Evolutionary conservation across 1,140 invertebrate species (phyloP), one percentile per base, ranked within the genome.

Genomic region (Dreissena rostriformis): DNA sequence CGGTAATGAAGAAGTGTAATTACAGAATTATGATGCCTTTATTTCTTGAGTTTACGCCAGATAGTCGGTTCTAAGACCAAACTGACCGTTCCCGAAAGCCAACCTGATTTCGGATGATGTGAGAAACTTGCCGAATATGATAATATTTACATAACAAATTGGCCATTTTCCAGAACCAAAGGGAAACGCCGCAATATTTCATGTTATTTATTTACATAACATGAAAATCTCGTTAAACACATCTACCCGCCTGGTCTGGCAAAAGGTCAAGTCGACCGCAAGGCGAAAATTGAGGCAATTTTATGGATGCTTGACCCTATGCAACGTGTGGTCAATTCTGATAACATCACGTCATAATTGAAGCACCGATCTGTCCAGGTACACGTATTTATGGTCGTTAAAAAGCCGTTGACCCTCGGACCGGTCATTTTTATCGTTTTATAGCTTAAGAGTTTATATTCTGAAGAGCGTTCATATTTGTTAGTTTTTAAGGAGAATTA

Each of bases 141-240:
- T 81, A 81, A 81, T 81, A 66, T 81, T 81, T 81, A 81, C 71
- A 73, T 81, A 81, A 81, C 57, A 51, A 17, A 4, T 55, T 81
- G 79, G 79, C 49, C 1, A n/a, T 29, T 12, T 17, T 81, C 79
- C 79, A 81, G 79, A 49, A 19, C 28, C 67, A 68, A 29, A 63
- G 29, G 12, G 53, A 26, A 39, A n/a, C 55, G 66, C 70, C 71
- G 65, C 55, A 55, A 81, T 81, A 73, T 81, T 81, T 66, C 79
- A 24, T 55, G 51, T 26, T 72, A 65, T 57, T 63, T 81, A 70
- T 81, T 81, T 81, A 81, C 67, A 73, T 72, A 81, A 81, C 79
- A 61, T 81, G 70, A 55, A 81, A 73, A 81, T 65, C 52, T 65
- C 28, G 51, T 81, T 72, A 70, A 70, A 73, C 57, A 39, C 22